These are phyloP conservation scores for Cheilosia soror DNA, from an alignment of 2,888 invertebrate species.

Conservation along the genomic window DNA sequence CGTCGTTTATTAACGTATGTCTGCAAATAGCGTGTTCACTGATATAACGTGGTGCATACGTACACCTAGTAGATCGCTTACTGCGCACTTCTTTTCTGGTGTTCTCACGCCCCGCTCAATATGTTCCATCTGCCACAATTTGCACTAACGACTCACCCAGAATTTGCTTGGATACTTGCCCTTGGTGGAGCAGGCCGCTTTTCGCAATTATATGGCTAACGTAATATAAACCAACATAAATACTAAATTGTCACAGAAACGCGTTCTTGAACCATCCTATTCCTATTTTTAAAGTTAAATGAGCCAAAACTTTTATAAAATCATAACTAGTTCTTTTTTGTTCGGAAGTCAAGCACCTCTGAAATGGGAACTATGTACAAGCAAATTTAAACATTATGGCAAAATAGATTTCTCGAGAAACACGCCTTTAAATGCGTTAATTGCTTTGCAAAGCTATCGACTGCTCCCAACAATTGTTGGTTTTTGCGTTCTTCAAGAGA, in stretches of 20 bases:
- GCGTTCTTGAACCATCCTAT: neutral
- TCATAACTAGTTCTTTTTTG: neutral
- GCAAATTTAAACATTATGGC: conserved; percentile 27
- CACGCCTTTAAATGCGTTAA: conserved; percentile 39
- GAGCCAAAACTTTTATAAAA: conserved; percentile 18
- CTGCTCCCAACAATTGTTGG: conserved; percentile 15
- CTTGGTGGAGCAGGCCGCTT: too few species aligned
- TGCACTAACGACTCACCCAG: too few species aligned
- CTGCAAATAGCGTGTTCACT: too few species aligned
- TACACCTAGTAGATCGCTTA: too few species aligned
- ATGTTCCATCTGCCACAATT: too few species aligned
- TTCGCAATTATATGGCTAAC: neutral
- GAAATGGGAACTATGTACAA: conserved; percentile 3
- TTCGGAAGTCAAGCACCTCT: neutral
- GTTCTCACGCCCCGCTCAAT: too few species aligned
- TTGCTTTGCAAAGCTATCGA: conserved; percentile 30
- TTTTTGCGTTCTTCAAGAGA: conserved; percentile 20
- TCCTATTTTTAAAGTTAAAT: neutral
- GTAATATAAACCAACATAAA: neutral
- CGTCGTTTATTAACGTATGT: too few species aligned
- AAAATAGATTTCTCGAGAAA: conserved; percentile 15
- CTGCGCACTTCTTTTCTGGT: too few species aligned
- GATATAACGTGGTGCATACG: too few species aligned
- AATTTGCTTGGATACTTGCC: too few species aligned
- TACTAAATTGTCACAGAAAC: neutral